Evolutionary conservation across 2,888 invertebrate genomes (phyloP).

Genomic region (Drosophila neotestacea): DNA sequence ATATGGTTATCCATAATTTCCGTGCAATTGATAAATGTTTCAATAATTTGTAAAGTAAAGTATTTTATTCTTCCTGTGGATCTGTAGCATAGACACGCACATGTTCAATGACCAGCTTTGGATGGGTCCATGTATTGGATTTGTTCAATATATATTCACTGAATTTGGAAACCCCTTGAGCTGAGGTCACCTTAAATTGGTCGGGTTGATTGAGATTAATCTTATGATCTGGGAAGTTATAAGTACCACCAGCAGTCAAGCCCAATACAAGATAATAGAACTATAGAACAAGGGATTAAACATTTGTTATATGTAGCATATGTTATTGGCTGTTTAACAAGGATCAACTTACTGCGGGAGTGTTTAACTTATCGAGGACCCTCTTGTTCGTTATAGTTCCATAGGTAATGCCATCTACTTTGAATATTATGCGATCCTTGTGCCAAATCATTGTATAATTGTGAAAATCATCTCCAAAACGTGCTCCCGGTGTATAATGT

Average conservation of each 20-base stretch:
- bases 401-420: conserved; percentile 32
- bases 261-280: conserved; percentile 29
- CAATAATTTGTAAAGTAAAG: background rate
- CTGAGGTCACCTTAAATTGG: background rate
- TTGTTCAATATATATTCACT: no score
- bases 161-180: no score
- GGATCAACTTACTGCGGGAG: conserved; percentile 7
- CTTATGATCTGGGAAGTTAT: conserved; percentile 19
- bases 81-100: conserved; percentile 24
- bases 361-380: conserved; percentile 15
- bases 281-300: conserved; percentile 5
- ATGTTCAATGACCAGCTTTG: conserved; percentile 13
- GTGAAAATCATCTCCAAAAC: conserved; percentile 41
- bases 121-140: conserved; percentile 15
- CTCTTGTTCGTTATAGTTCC: conserved; percentile 21
- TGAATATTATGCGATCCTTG: conserved; percentile 37
- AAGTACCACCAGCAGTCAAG: conserved; percentile 35
- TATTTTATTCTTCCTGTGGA: conserved; percentile 14
- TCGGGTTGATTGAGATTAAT: fast-evolving
- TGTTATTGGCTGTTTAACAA: background rate
- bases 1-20: background rate
- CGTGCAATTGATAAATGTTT: background rate
- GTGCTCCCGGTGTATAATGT: background rate
- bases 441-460: conserved; percentile 47
- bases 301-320: background rate